These are phyloP conservation scores for Caenorhabditis doughertyi DNA, from an alignment of 2,888 invertebrate species.

Conservation along the genomic window DNA sequence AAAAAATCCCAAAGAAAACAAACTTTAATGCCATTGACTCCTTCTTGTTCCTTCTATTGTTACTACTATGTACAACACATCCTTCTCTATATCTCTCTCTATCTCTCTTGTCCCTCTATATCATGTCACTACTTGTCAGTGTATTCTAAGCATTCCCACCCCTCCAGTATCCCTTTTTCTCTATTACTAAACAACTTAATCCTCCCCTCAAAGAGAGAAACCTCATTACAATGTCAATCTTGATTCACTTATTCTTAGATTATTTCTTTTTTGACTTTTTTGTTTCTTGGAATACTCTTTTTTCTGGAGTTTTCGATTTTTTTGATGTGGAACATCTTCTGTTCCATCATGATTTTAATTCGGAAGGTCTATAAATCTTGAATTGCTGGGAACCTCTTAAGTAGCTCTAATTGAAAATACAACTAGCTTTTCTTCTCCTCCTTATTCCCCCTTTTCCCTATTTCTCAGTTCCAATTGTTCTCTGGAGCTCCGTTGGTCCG, in stretches of 20 bases:
- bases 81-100: constrained; percentile 12
- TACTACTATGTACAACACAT: not conserved
- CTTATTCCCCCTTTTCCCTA: not conserved
- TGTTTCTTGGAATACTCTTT: not conserved
- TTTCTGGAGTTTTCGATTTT: not conserved
- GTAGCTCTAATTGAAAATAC: constrained; percentile 7
- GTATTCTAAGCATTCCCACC: not conserved
- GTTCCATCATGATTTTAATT: not conserved
- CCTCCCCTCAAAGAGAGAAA: not conserved
- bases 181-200: constrained; percentile 22
- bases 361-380: no score
- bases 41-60: not conserved
- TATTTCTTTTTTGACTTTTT: not conserved
- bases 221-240: constrained; percentile 50
- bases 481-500: constrained; percentile 12
- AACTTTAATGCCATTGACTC: constrained; percentile 23
- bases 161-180: not conserved
- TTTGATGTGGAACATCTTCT: not conserved
- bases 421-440: not conserved
- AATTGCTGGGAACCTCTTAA: no score
- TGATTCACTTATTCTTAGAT: not conserved
- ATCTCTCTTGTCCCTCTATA: constrained; percentile 8
- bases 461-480: constrained; percentile 34
- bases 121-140: constrained; percentile 34
- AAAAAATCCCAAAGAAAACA: not conserved